Base-by-base conservation (phyloP, 2,797 vertebrate species). In the Orientallactaga sibirica region DNA sequence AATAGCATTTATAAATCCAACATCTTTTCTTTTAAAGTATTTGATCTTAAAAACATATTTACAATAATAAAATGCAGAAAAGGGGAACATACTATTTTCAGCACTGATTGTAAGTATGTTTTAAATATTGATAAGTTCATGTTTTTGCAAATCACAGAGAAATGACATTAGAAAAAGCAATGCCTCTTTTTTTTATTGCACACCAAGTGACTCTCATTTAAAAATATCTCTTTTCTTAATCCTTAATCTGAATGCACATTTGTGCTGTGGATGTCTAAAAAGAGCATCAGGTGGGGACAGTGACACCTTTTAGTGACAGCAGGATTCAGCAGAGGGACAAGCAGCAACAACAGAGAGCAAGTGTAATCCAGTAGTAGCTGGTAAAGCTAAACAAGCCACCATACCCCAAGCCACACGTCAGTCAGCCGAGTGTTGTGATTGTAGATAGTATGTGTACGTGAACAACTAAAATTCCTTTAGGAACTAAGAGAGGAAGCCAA, bases 1-100 rank as follows among this genome's bases (percentile, higher is more conserved):
- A 98, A 97, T 98, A 98, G 98, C 98, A 97, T 98, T 98, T 98
- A 92, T 98, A 98, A 98, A 98, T 98, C 94, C 97, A 62, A 68
- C 93, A 94, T 94, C 33, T 94, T 97, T 92, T 93, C 91, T 71
- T 95, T 96, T 87, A 86, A 92, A 98, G 96, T 93, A 97, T 97
- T 96, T 94, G 96, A 97, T 97, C 97, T 95, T 93, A 97, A 98
- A 97, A 98, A 95, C 94, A 85, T 98, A 98, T 98, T 98, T 98
- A 98, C 98, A 98, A 95, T 96, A 98, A 96, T 89, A 98, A 98
- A 98, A 98, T 96, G 96, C 85, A 95, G 91, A 96, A 97, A 97
- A 86, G 9, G 91, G 82, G 43, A 27, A 90, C 88, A 94, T 52
- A 81, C 86, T 92, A 94, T 88, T 94, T 94, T 93, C 94, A 96